Evolutionary conservation across 1,140 invertebrate species (phyloP).

Genomic region (Apis dorsata): DNA sequence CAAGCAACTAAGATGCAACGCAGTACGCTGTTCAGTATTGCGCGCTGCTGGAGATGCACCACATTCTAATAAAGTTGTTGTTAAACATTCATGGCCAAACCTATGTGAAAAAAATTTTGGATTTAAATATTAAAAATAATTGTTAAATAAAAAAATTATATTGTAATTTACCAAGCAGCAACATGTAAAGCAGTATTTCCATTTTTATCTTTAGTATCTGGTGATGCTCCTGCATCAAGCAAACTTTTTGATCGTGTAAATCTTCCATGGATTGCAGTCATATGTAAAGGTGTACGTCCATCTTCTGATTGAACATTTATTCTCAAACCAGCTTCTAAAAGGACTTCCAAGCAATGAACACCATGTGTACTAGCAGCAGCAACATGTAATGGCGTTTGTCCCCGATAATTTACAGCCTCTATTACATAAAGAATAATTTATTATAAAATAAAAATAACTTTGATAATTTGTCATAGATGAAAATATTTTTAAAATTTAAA

Average conservation of each 20-base stretch:
- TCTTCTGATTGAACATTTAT: conserved; percentile 82
- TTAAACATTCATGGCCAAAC: conserved; percentile 80
- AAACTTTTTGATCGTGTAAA: conserved; percentile 84
- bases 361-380: conserved; percentile 84
- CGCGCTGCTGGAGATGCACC: conserved; percentile 81
- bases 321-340: conserved; percentile 81
- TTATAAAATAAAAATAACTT: neutral
- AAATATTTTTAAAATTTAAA: neutral
- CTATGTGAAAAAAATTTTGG: conserved; percentile 23
- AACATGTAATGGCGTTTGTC: conserved; percentile 84
- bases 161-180: conserved; percentile 76
- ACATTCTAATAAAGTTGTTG: conserved; percentile 79
- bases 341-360: conserved; percentile 82
- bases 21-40: conserved; percentile 77
- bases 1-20: conserved; percentile 79
- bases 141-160: neutral
- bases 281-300: conserved; percentile 84
- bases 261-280: conserved; percentile 85
- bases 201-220: conserved; percentile 80
- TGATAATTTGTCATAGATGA: neutral
- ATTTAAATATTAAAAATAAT: neutral
- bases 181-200: conserved; percentile 82
- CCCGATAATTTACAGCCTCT: conserved; percentile 76
- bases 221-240: conserved; percentile 79
- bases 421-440: conserved; percentile 23